Conservation (phyloP, 1,140 invertebrate genomes). For the Drosophila ficusphila region DNA sequence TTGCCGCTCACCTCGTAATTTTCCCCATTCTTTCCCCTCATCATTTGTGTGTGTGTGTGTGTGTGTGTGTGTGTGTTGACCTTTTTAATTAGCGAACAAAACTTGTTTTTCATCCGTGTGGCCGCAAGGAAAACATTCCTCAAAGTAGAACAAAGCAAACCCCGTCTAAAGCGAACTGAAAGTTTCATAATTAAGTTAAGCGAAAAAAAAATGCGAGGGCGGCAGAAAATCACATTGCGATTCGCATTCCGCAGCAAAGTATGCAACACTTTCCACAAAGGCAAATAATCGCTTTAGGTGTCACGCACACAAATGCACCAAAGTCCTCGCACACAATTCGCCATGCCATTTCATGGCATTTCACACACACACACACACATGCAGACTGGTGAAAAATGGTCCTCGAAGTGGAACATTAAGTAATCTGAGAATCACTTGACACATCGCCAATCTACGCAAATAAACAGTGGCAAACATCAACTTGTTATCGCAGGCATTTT, state of each 20-base stretch:
- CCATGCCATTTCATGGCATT: not conserved
- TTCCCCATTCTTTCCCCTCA: not conserved
- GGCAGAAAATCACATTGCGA: too few species aligned
- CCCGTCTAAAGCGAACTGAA: not conserved
- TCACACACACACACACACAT: not conserved
- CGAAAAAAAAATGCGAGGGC: not conserved
- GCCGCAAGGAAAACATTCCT: not conserved
- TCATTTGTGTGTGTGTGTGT: too few species aligned
- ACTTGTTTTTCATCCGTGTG: not conserved
- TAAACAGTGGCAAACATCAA: not conserved
- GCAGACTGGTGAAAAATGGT: not conserved
- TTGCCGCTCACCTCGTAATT: not conserved
- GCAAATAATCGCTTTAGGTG: slow-evolving; percentile 1
- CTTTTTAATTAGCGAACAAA: slow-evolving; percentile 29
- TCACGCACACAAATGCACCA: not conserved
- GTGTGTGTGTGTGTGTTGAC: slow-evolving; percentile 28
- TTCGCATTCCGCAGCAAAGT: not conserved
- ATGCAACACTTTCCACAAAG: slow-evolving; percentile 3
- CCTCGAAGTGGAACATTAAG: not conserved
- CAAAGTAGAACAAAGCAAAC: not conserved
- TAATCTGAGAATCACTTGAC: slow-evolving; percentile 2
- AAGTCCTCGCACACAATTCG: not conserved
- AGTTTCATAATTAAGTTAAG: slow-evolving; percentile 4
- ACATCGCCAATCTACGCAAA: not conserved
- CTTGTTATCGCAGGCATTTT: not conserved